Evolutionary conservation across 2,888 invertebrate genomes (phyloP).

Genomic region (Meghimatium bilineatum): DNA sequence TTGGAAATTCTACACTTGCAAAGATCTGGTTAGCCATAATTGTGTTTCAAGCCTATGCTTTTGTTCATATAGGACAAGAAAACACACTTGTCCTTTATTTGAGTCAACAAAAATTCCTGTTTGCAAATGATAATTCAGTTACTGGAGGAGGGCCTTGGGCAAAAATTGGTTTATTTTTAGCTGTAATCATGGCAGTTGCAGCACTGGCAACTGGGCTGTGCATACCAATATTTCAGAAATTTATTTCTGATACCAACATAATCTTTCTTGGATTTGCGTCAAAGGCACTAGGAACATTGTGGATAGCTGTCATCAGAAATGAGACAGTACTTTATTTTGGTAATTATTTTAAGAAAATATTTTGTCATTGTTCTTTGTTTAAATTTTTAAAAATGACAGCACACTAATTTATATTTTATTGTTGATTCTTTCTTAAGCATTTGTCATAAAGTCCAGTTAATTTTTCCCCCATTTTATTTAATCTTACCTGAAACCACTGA

Average conservation of each 20-base stretch:
- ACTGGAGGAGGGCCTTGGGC: conserved; percentile 64
- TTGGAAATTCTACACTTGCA: conserved; percentile 65
- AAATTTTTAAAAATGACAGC: background rate
- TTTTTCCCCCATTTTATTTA: no score
- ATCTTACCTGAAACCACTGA: no score
- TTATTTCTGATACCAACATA: conserved; percentile 68
- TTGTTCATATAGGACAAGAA: conserved; percentile 76
- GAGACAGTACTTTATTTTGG: conserved; percentile 71
- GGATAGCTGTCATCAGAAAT: conserved; percentile 73
- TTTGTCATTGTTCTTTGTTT: background rate
- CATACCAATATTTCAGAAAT: conserved; percentile 66
- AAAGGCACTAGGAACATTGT: conserved; percentile 74
- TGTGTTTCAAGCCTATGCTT: conserved; percentile 74
- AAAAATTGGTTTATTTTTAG: conserved; percentile 69
- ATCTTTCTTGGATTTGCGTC: conserved; percentile 72
- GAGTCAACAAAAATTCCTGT: conserved; percentile 63
- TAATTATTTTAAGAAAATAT: conserved; percentile 61
- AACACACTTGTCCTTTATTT: conserved; percentile 73
- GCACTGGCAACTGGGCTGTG: conserved; percentile 66
- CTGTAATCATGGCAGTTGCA: conserved; percentile 70
- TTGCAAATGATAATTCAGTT: conserved; percentile 48
- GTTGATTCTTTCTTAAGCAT: no score
- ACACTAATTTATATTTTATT: background rate
- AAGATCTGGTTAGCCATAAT: conserved; percentile 75
- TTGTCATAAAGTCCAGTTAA: no score